A percentile compares a stretch with the other conserved stretches of the same genome.
phyloP scores from a whole-genome alignment of 1,140 invertebrate species.

The Aphelenchoides avenae region DNA sequence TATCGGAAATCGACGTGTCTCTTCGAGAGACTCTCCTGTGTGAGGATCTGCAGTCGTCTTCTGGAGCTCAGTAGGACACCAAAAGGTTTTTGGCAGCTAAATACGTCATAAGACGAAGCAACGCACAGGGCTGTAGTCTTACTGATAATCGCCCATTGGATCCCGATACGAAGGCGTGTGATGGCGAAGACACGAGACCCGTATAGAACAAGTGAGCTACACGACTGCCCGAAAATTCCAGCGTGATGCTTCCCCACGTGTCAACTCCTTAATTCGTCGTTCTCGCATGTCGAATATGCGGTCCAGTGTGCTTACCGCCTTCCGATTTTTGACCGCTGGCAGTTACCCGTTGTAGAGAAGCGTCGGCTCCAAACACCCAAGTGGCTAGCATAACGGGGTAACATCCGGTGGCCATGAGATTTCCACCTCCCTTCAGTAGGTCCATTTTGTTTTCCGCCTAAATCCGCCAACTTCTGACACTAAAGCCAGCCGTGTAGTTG shows the following conservation, averaged over 20 bases:
- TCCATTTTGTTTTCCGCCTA: not conserved
- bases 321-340: slow-evolving; percentile 1
- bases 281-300: not conserved
- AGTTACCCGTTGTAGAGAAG: slow-evolving; percentile 8
- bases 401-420: not conserved
- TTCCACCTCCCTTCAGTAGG: not conserved
- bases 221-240: slow-evolving; percentile 12
- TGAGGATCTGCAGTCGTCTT: not conserved
- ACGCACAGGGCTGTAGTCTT: no score
- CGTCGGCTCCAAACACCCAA: slow-evolving; percentile 12
- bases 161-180: slow-evolving; percentile 4
- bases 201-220: slow-evolving; percentile 12
- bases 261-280: not conserved
- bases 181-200: not conserved
- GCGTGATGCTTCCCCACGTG: slow-evolving; percentile 14
- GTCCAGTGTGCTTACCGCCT: not conserved
- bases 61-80: slow-evolving; percentile 4
- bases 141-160: slow-evolving; percentile 6
- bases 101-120: not conserved
- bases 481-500: not conserved
- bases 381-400: slow-evolving; percentile 9
- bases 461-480: not conserved
- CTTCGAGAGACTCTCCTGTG: not conserved
- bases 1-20: slow-evolving; percentile 11
- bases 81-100: slow-evolving; percentile 10